Percentiles rank a stretch among this genome's conserved stretches.
These are phyloP conservation scores for Cantharis rustica DNA, from an alignment of 2,888 invertebrate species.

Conservation along the genomic window DNA sequence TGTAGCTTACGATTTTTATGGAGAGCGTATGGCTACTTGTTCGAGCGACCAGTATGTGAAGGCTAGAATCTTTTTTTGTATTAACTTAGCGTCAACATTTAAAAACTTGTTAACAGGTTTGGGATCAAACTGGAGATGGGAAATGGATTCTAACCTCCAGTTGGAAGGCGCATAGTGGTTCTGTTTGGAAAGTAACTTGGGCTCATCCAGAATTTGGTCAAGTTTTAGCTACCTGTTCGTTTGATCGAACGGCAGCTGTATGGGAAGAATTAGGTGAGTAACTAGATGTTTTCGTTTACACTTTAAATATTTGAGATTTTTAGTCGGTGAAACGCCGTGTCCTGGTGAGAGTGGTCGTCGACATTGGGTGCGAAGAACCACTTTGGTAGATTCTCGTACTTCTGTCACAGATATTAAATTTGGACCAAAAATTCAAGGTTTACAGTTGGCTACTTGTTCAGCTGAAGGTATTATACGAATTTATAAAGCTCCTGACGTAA, in stretches of 20 bases:
- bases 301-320: slow-evolving; percentile 17
- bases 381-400: slow-evolving; percentile 93
- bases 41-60: slow-evolving; percentile 98
- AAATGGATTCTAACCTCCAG: slow-evolving; percentile 90
- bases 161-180: slow-evolving; percentile 98
- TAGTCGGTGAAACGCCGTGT: slow-evolving; percentile 77
- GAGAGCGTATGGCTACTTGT: slow-evolving; percentile 97
- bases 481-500: slow-evolving; percentile 97
- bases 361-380: slow-evolving; percentile 91
- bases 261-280: slow-evolving; percentile 91
- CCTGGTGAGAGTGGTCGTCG: slow-evolving; percentile 76
- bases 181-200: slow-evolving; percentile 98
- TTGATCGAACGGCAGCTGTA: slow-evolving; percentile 94
- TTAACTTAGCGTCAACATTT: background rate
- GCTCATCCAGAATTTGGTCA: slow-evolving; percentile 99
- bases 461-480: slow-evolving; percentile 89
- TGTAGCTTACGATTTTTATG: slow-evolving; percentile 97
- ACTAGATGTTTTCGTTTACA: background rate
- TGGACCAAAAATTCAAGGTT: slow-evolving; percentile 92
- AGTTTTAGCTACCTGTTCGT: slow-evolving; percentile 98
- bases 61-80: slow-evolving; percentile 59
- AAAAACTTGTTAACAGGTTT: slow-evolving; percentile 68
- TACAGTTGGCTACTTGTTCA: slow-evolving; percentile 91
- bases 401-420: slow-evolving; percentile 98
- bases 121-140: slow-evolving; percentile 89